Evolutionary conservation across 2,888 invertebrate genomes (phyloP).

Genomic region (Macrosiphum euphorbiae): DNA sequence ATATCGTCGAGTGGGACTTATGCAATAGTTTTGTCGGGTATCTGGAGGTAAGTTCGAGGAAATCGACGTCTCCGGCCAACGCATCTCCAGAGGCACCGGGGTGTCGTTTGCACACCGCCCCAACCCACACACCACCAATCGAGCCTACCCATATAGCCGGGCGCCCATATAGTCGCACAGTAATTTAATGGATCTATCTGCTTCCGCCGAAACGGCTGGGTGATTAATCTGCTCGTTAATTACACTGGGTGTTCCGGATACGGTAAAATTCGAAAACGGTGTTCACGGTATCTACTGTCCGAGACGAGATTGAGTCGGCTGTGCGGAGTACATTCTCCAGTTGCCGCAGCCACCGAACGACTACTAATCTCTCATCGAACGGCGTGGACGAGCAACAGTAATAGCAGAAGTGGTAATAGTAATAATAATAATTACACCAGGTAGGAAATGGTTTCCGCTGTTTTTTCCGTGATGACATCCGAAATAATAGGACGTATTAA

Average conservation of each 20-base stretch:
- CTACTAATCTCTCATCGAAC: slow-evolving; percentile 27
- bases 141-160: background rate
- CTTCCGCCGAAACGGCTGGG: slow-evolving; percentile 9
- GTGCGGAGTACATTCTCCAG: background rate
- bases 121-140: background rate
- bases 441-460: background rate
- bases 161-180: background rate
- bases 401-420: background rate
- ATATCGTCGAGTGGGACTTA: background rate
- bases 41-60: background rate
- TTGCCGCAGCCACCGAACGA: background rate
- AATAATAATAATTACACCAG: background rate
- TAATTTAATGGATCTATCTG: slow-evolving; percentile 36
- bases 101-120: background rate
- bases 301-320: slow-evolving; percentile 21
- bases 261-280: slow-evolving; percentile 19
- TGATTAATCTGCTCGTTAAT: slow-evolving; percentile 61
- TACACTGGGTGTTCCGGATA: slow-evolving; percentile 33
- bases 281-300: background rate
- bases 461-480: background rate
- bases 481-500: background rate
- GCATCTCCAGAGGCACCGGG: background rate
- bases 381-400: background rate
- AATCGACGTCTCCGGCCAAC: slow-evolving; percentile 12
- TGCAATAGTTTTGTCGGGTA: background rate